Base-by-base conservation (phyloP, 2,888 invertebrate species). In the Melanchra persicariae region DNA sequence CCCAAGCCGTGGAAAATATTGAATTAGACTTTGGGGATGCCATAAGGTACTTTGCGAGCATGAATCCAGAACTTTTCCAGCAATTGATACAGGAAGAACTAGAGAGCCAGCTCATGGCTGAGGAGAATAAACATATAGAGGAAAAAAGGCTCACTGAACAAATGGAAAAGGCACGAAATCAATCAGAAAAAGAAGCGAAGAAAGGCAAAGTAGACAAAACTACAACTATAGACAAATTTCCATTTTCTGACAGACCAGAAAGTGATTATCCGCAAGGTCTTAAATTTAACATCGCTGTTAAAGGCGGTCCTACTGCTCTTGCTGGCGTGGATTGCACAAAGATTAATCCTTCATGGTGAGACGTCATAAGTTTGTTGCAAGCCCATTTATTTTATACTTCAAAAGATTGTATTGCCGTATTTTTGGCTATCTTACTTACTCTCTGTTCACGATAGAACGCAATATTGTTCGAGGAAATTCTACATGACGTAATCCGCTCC, bases 51-150 rank as follows among this genome's bases (percentile, higher is more conserved):
- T 66, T 66, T 58, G 72, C 75, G 15, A 10, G 2, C 15, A 19
- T 73, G 26, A 73, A 73, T 66, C 75, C 75, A 12, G n/a, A 24
- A 24, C 26, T 30, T 26, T 73, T 74, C 9, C 51, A 15, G 9
- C 57, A 54, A 45, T 52, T 66, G 43, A 74, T 73, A 58, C 26
- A 40, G 30, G 67, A 66, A 10, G 67, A 37, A 54, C 19, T 64
- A 49, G 24, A 63, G 3, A 55, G 17, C 8, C 62, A 62, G 40
- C 37, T 40, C 1, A 45, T 40, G 22, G 52, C 45, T 22, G 54
- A 70, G 2, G 12, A 49, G 6, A 1, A 19, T 10, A 55, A 64
- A 24, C 4, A 15, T 30, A 15, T 22, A 40, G 34, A 45, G 0
- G 7, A 7, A 4, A 30, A 47, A 54, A 37, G 15, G 3, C 6